These are phyloP conservation scores for Beroe ovata DNA, from an alignment of 37 sponge, comb jelly and placozoan species.

Conservation along the genomic window DNA sequence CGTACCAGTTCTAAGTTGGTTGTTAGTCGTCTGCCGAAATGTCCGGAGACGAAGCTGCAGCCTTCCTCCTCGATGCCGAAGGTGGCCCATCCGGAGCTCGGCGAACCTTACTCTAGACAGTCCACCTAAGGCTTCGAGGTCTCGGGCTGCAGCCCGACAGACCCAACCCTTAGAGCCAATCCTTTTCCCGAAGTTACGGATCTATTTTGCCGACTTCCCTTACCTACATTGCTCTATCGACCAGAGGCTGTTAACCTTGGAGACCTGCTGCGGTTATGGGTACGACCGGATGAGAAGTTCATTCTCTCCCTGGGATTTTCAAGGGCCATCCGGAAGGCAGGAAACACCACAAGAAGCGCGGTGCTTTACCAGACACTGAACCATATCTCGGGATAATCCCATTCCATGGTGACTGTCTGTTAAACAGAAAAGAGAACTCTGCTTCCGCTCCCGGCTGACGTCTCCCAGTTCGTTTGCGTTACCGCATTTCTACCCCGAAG, in stretches of 20 bases:
- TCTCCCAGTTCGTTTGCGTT: background rate
- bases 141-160: slow-evolving; percentile 80
- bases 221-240: slow-evolving; percentile 79
- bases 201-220: slow-evolving; percentile 78
- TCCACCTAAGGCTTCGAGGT: slow-evolving; percentile 69
- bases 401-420: slow-evolving; percentile 64
- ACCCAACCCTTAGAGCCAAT: slow-evolving; percentile 76
- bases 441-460: slow-evolving; percentile 17
- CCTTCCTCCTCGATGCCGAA: slow-evolving; percentile 70
- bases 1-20: slow-evolving; percentile 84
- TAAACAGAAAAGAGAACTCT: slow-evolving; percentile 17
- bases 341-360: slow-evolving; percentile 73
- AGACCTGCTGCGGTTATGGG: slow-evolving; percentile 81
- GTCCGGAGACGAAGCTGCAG: slow-evolving; percentile 69
- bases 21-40: slow-evolving; percentile 77
- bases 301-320: slow-evolving; percentile 78
- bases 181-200: slow-evolving; percentile 78
- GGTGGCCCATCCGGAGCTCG: slow-evolving; percentile 69
- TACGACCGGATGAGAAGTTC: slow-evolving; percentile 75
- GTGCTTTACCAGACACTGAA: slow-evolving; percentile 74
- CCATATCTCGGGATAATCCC: slow-evolving; percentile 78
- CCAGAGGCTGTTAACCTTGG: slow-evolving; percentile 79
- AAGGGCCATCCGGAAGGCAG: slow-evolving; percentile 70
- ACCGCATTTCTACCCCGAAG: slow-evolving; percentile 38
- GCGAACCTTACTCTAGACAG: slow-evolving; percentile 71